phyloP scores from a whole-genome alignment of 2,113 vertebrate genomes.

The Triplophysa tibetana region DNA sequence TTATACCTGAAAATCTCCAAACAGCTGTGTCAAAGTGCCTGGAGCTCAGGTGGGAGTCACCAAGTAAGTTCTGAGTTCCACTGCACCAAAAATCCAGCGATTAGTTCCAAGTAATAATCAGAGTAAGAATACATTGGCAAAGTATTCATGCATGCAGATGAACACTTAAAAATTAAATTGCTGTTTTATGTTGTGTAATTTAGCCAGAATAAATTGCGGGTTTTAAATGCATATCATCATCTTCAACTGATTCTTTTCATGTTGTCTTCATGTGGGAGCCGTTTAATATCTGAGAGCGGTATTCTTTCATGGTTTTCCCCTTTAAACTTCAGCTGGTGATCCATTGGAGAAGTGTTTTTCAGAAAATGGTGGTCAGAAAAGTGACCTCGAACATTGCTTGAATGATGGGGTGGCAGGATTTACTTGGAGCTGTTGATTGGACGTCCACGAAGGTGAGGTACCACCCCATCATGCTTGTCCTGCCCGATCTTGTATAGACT shows the following conservation, averaged over 20 bases:
- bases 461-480: neutral
- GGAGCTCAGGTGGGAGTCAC: neutral
- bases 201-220: constrained; percentile 27
- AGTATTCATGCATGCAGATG: neutral
- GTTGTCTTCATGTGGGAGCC: too few relatives aligned
- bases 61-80: constrained; percentile 19
- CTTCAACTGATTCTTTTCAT: neutral
- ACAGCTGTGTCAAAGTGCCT: neutral
- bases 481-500: neutral
- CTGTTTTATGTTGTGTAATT: constrained; percentile 36
- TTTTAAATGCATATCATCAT: constrained; percentile 35
- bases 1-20: neutral
- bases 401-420: constrained; percentile 14
- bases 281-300: too few relatives aligned
- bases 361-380: neutral
- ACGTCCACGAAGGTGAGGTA: constrained; percentile 4
- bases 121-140: constrained; percentile 20
- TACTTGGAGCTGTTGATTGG: constrained; percentile 4
- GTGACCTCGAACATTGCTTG: neutral
- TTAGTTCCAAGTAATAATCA: constrained; percentile 35
- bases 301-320: too few relatives aligned
- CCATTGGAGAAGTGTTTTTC: neutral
- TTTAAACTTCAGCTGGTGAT: neutral
- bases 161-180: constrained; percentile 24
- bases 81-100: neutral